These are phyloP conservation scores for Ophthalmolycus amberensis DNA, from an alignment of 2,113 vertebrate species.

Conservation along the genomic window DNA sequence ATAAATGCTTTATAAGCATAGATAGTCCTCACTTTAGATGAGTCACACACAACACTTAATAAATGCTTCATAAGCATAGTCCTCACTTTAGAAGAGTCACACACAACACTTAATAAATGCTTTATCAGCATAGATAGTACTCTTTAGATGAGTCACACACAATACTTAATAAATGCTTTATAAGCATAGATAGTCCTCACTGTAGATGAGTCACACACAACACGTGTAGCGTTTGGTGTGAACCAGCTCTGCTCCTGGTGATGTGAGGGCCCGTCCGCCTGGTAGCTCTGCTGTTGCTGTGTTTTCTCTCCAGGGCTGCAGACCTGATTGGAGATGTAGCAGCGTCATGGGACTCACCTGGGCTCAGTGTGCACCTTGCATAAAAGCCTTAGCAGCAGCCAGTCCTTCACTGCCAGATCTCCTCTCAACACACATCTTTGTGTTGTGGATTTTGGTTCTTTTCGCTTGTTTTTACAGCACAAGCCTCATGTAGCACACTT, in stretches of 20 bases:
- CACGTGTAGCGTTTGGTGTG: too few relatives aligned
- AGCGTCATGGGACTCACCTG: neutral
- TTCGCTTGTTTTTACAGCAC: neutral
- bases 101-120: too few relatives aligned
- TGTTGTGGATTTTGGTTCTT: neutral
- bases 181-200: too few relatives aligned
- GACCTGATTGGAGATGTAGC: neutral
- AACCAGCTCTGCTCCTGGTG: neutral
- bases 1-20: too few relatives aligned
- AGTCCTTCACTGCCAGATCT: neutral
- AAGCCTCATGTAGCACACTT: neutral
- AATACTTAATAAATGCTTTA: too few relatives aligned
- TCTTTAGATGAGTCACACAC: too few relatives aligned
- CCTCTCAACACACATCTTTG: neutral
- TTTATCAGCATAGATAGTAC: too few relatives aligned
- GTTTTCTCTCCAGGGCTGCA: neutral
- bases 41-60: too few relatives aligned
- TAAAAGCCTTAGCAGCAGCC: neutral
- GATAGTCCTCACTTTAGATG: too few relatives aligned
- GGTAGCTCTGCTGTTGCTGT: neutral
- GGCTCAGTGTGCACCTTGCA: neutral
- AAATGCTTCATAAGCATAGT: too few relatives aligned
- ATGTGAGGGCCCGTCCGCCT: neutral
- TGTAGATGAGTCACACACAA: too few relatives aligned
- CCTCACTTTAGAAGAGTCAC: too few relatives aligned